Percentiles rank a stretch among this genome's conserved stretches.
These are phyloP conservation scores for Acanthopagrus latus DNA, from an alignment of 2,797 vertebrate genomes.

Conservation along the genomic window DNA sequence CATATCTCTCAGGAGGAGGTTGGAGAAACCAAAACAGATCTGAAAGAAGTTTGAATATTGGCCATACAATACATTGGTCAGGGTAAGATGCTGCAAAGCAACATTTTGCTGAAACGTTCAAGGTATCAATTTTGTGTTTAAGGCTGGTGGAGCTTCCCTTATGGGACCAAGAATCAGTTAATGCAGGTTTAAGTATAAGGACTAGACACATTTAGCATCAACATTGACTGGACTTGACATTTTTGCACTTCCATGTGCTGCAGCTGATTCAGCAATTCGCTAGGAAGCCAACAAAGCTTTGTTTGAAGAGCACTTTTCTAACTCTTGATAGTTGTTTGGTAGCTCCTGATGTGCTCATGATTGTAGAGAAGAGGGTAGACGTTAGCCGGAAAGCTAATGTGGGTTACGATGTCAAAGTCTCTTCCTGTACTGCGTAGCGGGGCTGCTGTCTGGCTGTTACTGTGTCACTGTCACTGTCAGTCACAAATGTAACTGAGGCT, in stretches of 20 bases:
- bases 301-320: neutral
- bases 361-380: neutral
- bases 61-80: neutral
- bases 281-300: neutral
- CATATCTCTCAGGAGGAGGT: constrained; percentile 1
- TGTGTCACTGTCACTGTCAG: constrained; percentile 4
- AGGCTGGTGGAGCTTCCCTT: neutral
- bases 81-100: neutral
- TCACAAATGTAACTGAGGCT: neutral
- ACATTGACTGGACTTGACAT: neutral
- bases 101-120: neutral
- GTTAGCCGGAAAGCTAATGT: neutral
- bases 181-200: neutral
- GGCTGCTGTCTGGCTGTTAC: neutral
- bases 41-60: neutral
- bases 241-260: neutral
- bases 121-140: neutral
- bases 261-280: neutral
- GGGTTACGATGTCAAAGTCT: neutral
- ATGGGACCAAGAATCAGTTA: neutral
- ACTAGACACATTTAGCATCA: neutral
- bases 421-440: neutral
- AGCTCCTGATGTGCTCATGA: neutral
- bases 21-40: neutral
- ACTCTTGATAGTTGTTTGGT: neutral